These are phyloP conservation scores for Cheumatopsyche charites DNA, from an alignment of 1,140 invertebrate genomes.

Conservation along the genomic window DNA sequence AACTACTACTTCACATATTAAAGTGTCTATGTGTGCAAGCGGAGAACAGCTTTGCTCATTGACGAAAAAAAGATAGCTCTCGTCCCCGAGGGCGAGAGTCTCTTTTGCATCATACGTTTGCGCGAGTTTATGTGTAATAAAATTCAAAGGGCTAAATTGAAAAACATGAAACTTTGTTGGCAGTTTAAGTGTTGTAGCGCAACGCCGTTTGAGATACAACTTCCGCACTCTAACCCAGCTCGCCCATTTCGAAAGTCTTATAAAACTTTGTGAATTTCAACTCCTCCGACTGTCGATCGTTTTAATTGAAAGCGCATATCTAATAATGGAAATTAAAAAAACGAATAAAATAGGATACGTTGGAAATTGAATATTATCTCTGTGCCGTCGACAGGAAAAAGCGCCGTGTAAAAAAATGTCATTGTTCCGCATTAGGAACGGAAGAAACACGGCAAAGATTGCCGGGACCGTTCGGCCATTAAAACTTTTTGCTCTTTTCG, in stretches of 20 bases:
- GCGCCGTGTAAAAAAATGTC: background rate
- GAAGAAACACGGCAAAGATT: background rate
- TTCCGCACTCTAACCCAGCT: background rate
- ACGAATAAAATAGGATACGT: no score
- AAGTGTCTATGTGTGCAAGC: no score
- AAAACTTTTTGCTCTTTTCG: conserved; percentile 33
- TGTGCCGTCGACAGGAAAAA: background rate
- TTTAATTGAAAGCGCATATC: no score
- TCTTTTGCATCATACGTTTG: conserved; percentile 36
- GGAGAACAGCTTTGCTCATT: background rate
- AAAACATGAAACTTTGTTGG: conserved; percentile 45
- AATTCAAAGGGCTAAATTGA: conserved; percentile 46
- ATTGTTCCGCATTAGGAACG: background rate
- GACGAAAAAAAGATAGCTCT: conserved; percentile 7
- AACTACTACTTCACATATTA: no score
- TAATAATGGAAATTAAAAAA: no score
- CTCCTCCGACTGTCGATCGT: no score
- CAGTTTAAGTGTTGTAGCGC: conserved; percentile 40
- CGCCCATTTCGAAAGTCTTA: background rate
- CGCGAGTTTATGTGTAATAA: conserved; percentile 47
- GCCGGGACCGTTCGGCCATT: background rate
- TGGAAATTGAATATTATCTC: background rate
- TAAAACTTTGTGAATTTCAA: conserved; percentile 4
- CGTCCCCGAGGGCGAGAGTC: conserved; percentile 22
- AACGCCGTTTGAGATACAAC: conserved; percentile 29